A percentile compares a stretch with the other conserved stretches of the same genome.
Conservation (phyloP, 2,113 vertebrate genomes). For the Panthera uncia region DNA sequence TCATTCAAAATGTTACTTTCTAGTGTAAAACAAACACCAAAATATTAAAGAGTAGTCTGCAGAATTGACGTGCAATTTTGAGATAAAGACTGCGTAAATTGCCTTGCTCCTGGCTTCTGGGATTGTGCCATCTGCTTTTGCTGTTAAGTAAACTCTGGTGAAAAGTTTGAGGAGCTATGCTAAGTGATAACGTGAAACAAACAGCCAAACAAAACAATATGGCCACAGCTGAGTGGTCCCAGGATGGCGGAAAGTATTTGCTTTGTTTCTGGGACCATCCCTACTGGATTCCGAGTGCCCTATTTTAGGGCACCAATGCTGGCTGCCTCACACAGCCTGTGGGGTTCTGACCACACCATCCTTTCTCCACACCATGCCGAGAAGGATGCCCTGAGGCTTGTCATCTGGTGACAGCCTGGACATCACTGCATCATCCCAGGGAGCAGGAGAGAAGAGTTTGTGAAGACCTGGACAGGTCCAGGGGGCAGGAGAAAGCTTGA, state of each 20-base stretch:
- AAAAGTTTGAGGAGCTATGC: background rate
- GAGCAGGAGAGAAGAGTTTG: background rate
- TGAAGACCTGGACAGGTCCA: background rate
- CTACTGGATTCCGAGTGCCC: background rate
- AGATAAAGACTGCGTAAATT: background rate
- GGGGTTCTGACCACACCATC: background rate
- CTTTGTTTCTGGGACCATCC: background rate
- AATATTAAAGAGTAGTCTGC: background rate
- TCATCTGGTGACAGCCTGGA: background rate
- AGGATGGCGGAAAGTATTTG: background rate
- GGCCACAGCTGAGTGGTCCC: background rate
- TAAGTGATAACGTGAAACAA: background rate
- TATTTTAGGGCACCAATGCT: background rate
- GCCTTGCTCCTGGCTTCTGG: background rate
- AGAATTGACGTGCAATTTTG: background rate
- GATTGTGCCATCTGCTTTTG: background rate
- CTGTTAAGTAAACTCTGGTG: background rate
- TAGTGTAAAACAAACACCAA: background rate
- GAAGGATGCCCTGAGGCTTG: background rate
- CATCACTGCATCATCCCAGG: accelerated
- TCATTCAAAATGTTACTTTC: background rate
- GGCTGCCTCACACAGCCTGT: background rate
- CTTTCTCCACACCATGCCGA: background rate
- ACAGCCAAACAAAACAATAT: background rate
- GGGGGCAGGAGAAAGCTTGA: background rate